Evolutionary conservation across 2,797 vertebrate genomes (phyloP).

Genomic region (Melopsittacus undulatus): DNA sequence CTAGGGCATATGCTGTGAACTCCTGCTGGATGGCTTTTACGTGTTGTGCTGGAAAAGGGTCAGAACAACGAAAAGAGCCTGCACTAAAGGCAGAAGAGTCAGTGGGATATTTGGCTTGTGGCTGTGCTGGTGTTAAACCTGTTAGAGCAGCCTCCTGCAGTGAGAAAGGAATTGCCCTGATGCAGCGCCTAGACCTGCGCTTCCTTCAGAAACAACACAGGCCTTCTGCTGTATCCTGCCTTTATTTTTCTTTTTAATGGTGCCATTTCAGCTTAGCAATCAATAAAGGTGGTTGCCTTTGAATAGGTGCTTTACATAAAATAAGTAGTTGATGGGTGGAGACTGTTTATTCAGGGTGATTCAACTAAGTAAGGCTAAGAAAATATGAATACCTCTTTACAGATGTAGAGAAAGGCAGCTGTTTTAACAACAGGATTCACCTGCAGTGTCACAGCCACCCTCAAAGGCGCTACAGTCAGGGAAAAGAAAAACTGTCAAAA

Average conservation of each 20-base stretch:
- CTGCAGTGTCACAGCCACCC: slow-evolving; percentile 50
- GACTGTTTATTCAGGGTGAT: slow-evolving; percentile 82
- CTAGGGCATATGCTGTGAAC: not conserved
- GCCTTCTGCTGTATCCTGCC: slow-evolving; percentile 49
- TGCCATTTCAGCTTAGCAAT: slow-evolving; percentile 63
- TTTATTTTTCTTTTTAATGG: not conserved
- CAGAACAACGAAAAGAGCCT: not conserved
- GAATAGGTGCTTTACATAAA: slow-evolving; percentile 80
- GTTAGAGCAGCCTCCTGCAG: slow-evolving; percentile 41
- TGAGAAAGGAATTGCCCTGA: not conserved
- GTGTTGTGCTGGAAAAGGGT: not conserved
- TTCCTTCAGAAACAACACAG: slow-evolving; percentile 29
- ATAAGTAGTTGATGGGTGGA: slow-evolving; percentile 80
- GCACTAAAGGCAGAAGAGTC: slow-evolving; percentile 19
- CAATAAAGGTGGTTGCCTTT: slow-evolving; percentile 75
- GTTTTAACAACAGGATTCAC: slow-evolving; percentile 72
- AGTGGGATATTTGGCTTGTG: not conserved
- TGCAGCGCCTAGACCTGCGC: slow-evolving; percentile 14
- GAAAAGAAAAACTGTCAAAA: slow-evolving; percentile 56
- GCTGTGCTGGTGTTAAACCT: slow-evolving; percentile 28
- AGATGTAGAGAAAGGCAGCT: slow-evolving; percentile 59
- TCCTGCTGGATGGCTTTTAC: not conserved
- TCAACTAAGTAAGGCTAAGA: slow-evolving; percentile 75
- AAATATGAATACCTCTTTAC: slow-evolving; percentile 73
- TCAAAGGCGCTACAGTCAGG: slow-evolving; percentile 23